Base-by-base conservation (phyloP, 2,888 invertebrate species). In the Axea sp. region DNA sequence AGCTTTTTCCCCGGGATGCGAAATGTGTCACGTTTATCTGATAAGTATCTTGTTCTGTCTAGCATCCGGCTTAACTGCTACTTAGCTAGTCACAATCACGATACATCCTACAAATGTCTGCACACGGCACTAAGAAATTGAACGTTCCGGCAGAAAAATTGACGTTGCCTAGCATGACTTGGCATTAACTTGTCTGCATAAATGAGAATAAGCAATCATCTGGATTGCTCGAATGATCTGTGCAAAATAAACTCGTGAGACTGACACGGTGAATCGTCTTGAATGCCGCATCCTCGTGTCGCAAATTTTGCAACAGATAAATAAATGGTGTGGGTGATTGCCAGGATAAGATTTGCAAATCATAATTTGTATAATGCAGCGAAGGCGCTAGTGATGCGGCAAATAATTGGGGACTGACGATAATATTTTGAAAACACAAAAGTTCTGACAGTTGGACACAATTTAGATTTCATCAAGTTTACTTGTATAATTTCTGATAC, bases 51-150 rank as follows among this genome's bases (percentile, higher is more conserved):
- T 59, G 68, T 8, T 17, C 47, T 64, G 68, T 62, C 68, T 49
- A 51, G 64, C 68, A 68, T 74, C 73, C 74, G 64, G 69, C 64
- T 69, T 69, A 74, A 69, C 69, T 64, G 57, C 73, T 68, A 68
- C 68, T 73, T 73, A 68, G 51, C 57, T 57, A 51, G 59, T 51
- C 51, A 47, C 47, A 60, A 65, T 65, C 69, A 26, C 51, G 67
- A 43, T 68, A 65, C 68, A 68, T 57, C 69, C 69, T 65, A 65
- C 74, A 37, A 31, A 55, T 59, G 74, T 65, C 69, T 51, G 69
- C 60, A 51, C 62, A 39, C 64, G 55, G 45, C 53, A 37, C 30
- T 31, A 62, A 33, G 57, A 65, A 72, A 65, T 72, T 65, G 74
- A 65, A 74, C 64, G 65, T 57, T 64, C 51, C 55, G 35, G 15